phyloP scores from a whole-genome alignment of 1,140 invertebrate genomes.

The Atopsyche davidsoni region DNA sequence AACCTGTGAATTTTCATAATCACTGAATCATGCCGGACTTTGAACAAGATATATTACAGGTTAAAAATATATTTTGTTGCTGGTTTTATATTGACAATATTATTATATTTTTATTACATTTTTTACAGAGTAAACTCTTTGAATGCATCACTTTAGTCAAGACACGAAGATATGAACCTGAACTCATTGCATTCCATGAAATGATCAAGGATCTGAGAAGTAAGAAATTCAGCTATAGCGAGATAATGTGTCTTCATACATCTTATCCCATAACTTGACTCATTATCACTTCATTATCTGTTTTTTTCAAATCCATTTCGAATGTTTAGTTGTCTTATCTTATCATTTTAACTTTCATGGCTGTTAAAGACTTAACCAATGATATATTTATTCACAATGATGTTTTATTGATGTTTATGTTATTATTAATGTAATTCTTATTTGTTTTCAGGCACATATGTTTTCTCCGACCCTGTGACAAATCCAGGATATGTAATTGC shows the following conservation, averaged over 20 bases:
- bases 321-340: no score
- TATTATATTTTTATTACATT: constrained; percentile 11
- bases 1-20: no score
- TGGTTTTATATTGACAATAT: not conserved
- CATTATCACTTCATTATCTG: no score
- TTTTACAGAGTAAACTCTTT: constrained; percentile 55
- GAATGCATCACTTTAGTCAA: constrained; percentile 64
- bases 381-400: no score
- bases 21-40: no score
- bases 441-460: constrained; percentile 57
- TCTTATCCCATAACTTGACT: no score
- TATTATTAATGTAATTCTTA: constrained; percentile 44
- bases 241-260: no score
- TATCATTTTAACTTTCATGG: no score
- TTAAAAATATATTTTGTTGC: constrained; percentile 3
- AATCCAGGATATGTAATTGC: constrained; percentile 80
- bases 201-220: constrained; percentile 71
- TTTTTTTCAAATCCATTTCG: constrained; percentile 18
- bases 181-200: constrained; percentile 70
- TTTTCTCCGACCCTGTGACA: constrained; percentile 59
- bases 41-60: no score
- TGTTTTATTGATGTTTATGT: constrained; percentile 39
- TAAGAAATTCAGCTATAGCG: no score
- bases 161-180: constrained; percentile 61
- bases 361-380: no score